Evolutionary conservation across 2,797 vertebrate genomes (phyloP), one percentile per base, ranked within the genome.

Genomic region (Graptemys geographica): DNA sequence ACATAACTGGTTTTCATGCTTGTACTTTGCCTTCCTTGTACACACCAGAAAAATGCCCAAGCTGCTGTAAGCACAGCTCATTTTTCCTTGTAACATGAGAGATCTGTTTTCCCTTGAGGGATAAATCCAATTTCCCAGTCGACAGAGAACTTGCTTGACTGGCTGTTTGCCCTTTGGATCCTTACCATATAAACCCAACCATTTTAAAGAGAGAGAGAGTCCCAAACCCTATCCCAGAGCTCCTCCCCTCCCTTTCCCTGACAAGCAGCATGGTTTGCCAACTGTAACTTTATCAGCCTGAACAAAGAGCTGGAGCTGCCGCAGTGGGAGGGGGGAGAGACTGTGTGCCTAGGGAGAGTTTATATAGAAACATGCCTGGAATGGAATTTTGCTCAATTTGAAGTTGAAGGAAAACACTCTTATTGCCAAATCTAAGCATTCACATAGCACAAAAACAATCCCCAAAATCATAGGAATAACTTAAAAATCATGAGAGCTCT

Each of bases 401-500:
- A 78, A 78, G 27, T 76, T 96, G 91, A 72, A 94, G 57, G 86
- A 79, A 79, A 21, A 72, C 19, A 25, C 33, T 23, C 5, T 81
- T 87, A 10, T 31, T 49, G 33, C 51, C 55, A 95, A 88, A 94
- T 85, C 81, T 90, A 89, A 94, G 11, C 84, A 18, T 89, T 81
- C 18, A 1, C 56, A 7, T 87, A 92, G 62, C 84, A 86, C 56
- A 86, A 59, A 92, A 94, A 94, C 93, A 92, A 78, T 44, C 92
- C 10, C 16, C 41, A 44, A 7, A 85, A 16, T 65, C 55, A 18
- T 19, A 83, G 21, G 81, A 86, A 80, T 19, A 1, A 8, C 21
- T 85, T 81, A 28, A 52, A 93, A 92, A 83, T 13, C 1, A 1
- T 8, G 47, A 78, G 62, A 12, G 4, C 59, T 90, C 85, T 13